phyloP scores from a whole-genome alignment of 2,888 invertebrate species.

The Agrotis segetum region DNA sequence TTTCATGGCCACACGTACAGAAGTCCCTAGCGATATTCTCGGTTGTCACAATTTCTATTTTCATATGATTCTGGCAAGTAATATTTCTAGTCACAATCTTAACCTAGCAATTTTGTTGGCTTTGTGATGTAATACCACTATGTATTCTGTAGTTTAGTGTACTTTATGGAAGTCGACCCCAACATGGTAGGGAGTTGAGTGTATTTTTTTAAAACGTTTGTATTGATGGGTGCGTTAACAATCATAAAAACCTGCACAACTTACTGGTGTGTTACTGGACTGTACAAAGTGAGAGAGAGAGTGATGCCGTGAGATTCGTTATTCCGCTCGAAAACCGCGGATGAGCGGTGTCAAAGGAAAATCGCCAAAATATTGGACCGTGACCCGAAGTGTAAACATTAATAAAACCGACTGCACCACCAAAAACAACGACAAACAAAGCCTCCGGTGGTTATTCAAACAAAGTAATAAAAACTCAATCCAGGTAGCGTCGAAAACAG shows the following conservation, averaged over 20 bases:
- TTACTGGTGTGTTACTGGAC: no score
- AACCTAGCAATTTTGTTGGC: slow-evolving; percentile 14
- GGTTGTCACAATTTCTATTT: slow-evolving; percentile 52
- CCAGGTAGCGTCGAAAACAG: slow-evolving; percentile 45
- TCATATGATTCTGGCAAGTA: slow-evolving; percentile 39
- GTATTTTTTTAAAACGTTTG: no score
- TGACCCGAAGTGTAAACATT: not conserved
- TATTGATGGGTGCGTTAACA: no score
- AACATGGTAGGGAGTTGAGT: no score
- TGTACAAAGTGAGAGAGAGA: no score
- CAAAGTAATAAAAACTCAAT: slow-evolving; percentile 35
- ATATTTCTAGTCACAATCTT: slow-evolving; percentile 20
- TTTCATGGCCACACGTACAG: slow-evolving; percentile 47
- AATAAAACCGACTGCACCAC: not conserved
- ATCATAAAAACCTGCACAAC: no score
- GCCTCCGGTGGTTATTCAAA: slow-evolving; percentile 8
- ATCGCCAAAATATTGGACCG: not conserved
- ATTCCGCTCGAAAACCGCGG: no score
- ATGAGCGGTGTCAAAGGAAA: no score
- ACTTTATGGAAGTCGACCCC: no score
- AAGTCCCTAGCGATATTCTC: slow-evolving; percentile 28
- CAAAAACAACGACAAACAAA: not conserved
- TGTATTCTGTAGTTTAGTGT: not conserved
- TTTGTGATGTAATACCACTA: not conserved
- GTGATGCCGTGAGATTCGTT: no score